Percentiles rank a stretch among this genome's conserved stretches.
These are phyloP conservation scores for Tricholauxania praeusta DNA, from an alignment of 2,888 invertebrate genomes.

Conservation along the genomic window DNA sequence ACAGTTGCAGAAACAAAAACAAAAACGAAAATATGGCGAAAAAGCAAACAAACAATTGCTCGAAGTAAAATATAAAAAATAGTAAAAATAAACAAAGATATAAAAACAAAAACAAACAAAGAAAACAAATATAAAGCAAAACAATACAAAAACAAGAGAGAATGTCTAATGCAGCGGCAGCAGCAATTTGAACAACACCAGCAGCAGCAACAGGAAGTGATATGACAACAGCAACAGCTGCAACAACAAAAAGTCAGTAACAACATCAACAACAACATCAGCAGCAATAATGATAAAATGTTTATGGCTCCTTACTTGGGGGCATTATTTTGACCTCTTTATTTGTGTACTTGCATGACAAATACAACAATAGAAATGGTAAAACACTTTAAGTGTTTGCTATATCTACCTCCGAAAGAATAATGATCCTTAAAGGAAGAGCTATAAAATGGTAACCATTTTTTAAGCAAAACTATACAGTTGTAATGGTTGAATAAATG, in stretches of 20 bases:
- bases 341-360: neutral
- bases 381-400: too few species aligned
- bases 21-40: neutral
- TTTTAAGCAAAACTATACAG: too few species aligned
- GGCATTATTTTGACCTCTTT: slow-evolving; percentile 21
- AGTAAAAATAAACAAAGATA: slow-evolving; percentile 14
- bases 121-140: neutral
- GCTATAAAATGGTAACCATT: too few species aligned
- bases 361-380: too few species aligned
- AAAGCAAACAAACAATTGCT: slow-evolving; percentile 19
- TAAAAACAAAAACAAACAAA: neutral
- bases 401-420: too few species aligned
- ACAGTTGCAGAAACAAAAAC: neutral
- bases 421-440: too few species aligned
- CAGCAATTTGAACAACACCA: neutral
- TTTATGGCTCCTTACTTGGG: slow-evolving; percentile 6
- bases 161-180: neutral
- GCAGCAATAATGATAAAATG: slow-evolving; percentile 19
- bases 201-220: neutral
- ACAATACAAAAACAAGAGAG: neutral
- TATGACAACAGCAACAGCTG: neutral
- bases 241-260: neutral
- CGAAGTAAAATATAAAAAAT: slow-evolving; percentile 37
- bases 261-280: neutral
- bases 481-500: too few species aligned